Evolutionary conservation across 2,888 invertebrate genomes (phyloP), one percentile per base, ranked within the genome.

Genomic region (Willowsia nigromaculata): DNA sequence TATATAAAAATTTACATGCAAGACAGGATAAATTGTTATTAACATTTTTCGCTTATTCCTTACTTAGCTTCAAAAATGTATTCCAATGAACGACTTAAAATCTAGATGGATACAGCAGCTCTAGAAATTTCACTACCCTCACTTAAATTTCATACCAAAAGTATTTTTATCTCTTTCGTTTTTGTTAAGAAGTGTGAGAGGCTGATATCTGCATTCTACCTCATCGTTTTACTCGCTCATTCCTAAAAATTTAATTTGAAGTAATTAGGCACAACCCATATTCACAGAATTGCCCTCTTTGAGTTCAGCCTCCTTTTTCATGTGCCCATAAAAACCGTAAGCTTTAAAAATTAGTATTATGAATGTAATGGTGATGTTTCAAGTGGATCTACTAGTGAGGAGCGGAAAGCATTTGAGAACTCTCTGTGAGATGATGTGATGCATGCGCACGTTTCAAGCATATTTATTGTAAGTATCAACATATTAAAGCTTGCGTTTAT

Each of bases 191-290:
- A 25, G 13, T 1, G 27, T 62, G 30, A 62, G 15, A 62, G 13
- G 25, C 47, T 25, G 50, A 50, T 27, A 76, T 6, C 76, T 47
- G 50, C 76, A 50, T 47, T 50, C 65, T 47, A 22, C 71, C 83
- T 50, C 53, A 18, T 83, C 71, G n/a, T 18, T 56, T 74, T 53
- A 2, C 86, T 71, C 82, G 6, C 76, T 65, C 59, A 53, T 76
- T 76, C 33, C 27, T 25, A 62, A 80, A 82, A 82, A 59, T 56
- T 81, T 82, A 82, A 82, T 87, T 87, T 87, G 47, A 33, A 87
- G 87, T 82, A 87, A 82, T 87, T 87, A 87, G 87, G 59, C 87
- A 81, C 87, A 81, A 74, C 87, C 87, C 87, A 87, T 80, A 56
- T 65, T 80, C 53, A 47, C 56, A 87, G 53, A 74, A 81, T 87